Evolutionary conservation across 2,888 invertebrate species (phyloP).

Genomic region (Heteropelma amictum): DNA sequence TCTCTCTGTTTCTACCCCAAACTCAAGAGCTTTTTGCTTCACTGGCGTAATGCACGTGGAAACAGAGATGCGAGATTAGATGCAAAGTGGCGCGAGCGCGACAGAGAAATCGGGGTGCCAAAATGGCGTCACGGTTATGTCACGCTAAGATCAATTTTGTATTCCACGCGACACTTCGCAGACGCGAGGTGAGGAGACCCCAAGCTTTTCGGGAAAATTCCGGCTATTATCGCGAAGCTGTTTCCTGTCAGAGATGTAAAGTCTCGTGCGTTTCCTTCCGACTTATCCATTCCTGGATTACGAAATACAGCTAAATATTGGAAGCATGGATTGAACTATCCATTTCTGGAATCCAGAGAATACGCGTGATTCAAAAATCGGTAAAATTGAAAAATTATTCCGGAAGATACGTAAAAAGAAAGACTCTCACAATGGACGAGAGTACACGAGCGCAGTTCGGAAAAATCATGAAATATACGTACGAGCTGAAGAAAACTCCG

Average conservation of each 20-base stretch:
- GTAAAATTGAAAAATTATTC: too few relatives aligned
- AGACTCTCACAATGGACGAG: too few relatives aligned
- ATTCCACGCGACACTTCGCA: slow-evolving; percentile 73
- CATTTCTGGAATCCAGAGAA: neutral
- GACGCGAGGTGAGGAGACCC: slow-evolving; percentile 68
- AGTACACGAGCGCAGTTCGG: too few relatives aligned
- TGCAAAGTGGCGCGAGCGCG: neutral
- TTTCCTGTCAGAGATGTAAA: slow-evolving; percentile 45
- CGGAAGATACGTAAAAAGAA: too few relatives aligned
- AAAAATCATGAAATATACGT: too few relatives aligned
- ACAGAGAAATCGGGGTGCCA: slow-evolving; percentile 23
- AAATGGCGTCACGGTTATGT: slow-evolving; percentile 64
- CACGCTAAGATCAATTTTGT: slow-evolving; percentile 75
- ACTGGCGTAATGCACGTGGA: neutral
- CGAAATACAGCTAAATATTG: neutral
- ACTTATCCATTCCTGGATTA: slow-evolving; percentile 6
- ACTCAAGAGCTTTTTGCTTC: slow-evolving; percentile 5
- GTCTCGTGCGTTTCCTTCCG: slow-evolving; percentile 20
- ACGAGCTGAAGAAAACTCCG: too few relatives aligned
- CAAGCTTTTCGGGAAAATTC: slow-evolving; percentile 73
- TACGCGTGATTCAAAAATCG: too few relatives aligned
- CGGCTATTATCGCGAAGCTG: slow-evolving; percentile 67
- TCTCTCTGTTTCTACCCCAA: neutral
- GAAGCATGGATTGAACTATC: neutral
- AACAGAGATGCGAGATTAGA: neutral